Evolutionary conservation across 2,888 invertebrate genomes (phyloP).

Genomic region (Lapara coniferarum): DNA sequence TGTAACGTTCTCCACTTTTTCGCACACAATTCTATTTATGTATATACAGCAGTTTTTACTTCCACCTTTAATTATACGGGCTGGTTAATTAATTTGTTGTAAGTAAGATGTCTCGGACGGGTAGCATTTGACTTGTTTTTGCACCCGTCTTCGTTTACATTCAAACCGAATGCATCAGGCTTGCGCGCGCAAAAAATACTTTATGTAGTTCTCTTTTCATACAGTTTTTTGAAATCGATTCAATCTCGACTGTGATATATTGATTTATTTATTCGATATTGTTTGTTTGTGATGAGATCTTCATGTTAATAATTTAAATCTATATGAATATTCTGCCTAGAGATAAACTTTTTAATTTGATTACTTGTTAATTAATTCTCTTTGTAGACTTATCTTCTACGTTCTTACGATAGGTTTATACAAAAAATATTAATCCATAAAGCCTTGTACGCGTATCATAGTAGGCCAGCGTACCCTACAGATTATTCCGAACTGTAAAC

Average conservation of each 20-base stretch:
- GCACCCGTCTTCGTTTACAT: conserved; percentile 18
- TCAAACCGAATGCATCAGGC: conserved; percentile 18
- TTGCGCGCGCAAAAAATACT: not conserved
- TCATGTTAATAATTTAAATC: not conserved
- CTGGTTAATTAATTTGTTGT: conserved; percentile 27
- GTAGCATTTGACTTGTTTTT: conserved; percentile 21
- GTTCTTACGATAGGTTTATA: not conserved
- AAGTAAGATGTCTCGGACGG: conserved; percentile 19
- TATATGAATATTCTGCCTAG: too few species aligned
- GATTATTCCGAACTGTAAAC: not conserved
- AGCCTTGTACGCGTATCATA: too few species aligned
- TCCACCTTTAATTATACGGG: conserved; percentile 24
- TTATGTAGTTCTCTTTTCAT: conserved; percentile 6
- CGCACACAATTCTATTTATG: conserved; percentile 20
- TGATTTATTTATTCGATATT: conserved; percentile 14
- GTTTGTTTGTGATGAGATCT: not conserved
- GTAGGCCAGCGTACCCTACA: too few species aligned
- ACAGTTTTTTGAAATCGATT: not conserved
- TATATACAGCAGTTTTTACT: conserved; percentile 13
- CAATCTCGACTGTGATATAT: conserved; percentile 20
- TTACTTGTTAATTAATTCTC: too few species aligned
- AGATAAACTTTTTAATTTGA: too few species aligned
- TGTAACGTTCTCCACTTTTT: not conserved
- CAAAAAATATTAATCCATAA: not conserved
- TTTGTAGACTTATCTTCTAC: not conserved